A percentile compares a stretch with the other conserved stretches of the same genome.
Conservation (phyloP, 2,113 vertebrate genomes). For the Dasyornis broadbenti region DNA sequence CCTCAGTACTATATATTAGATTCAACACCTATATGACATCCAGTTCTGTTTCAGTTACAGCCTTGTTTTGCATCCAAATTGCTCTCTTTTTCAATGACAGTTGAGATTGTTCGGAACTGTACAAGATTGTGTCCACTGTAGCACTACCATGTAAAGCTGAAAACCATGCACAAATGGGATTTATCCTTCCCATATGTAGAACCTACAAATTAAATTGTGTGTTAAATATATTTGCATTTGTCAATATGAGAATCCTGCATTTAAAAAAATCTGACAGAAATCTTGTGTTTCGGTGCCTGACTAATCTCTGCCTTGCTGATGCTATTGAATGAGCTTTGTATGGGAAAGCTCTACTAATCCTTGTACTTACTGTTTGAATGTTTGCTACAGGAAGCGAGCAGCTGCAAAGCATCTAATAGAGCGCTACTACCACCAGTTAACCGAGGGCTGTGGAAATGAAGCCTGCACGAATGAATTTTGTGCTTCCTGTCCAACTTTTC, state of each 20-base stretch:
- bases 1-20: neutral
- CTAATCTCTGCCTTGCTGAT: slow-evolving; percentile 70
- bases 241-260: neutral
- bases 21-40: neutral
- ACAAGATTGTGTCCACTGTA: neutral
- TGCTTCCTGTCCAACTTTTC: slow-evolving; percentile 91
- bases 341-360: slow-evolving; percentile 74
- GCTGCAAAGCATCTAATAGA: slow-evolving; percentile 99
- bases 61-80: neutral
- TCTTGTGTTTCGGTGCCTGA: slow-evolving; percentile 52
- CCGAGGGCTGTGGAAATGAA: slow-evolving; percentile 99
- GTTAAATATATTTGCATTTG: neutral
- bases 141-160: neutral
- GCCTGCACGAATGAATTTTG: slow-evolving; percentile 98
- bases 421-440: slow-evolving; percentile 99
- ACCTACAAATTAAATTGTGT: neutral
- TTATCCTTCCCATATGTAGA: neutral
- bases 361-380: slow-evolving; percentile 79
- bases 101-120: slow-evolving; percentile 2
- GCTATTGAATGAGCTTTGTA: slow-evolving; percentile 64
- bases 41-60: neutral
- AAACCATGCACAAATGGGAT: neutral
- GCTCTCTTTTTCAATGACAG: neutral
- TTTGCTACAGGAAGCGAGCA: slow-evolving; percentile 95
- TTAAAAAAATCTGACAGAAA: slow-evolving; percentile 23